Conservation (phyloP, 2,113 vertebrate genomes). For the Emydura subglobosa region DNA sequence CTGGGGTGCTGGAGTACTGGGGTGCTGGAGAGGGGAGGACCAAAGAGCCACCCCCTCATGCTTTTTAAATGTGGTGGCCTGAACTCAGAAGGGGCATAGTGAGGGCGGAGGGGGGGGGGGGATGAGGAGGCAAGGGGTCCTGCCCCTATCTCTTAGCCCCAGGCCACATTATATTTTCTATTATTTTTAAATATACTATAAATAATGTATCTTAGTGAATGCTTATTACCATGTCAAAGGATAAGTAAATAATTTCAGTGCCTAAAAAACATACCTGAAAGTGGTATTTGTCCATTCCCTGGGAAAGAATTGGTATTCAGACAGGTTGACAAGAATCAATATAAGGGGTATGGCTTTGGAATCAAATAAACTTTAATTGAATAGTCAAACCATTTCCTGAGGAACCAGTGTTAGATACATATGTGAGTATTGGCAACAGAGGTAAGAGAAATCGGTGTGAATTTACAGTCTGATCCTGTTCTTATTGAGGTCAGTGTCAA, state of each 20-base stretch:
- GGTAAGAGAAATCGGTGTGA: background rate
- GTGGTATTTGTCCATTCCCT: background rate
- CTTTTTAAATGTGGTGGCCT: no score
- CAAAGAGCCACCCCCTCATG: no score
- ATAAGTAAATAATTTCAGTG: rapidly evolving
- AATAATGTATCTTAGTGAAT: background rate
- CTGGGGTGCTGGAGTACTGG: no score
- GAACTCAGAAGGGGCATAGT: no score
- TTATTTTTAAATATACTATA: background rate
- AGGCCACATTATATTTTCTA: rapidly evolving
- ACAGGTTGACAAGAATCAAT: background rate
- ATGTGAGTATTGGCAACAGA: rapidly evolving
- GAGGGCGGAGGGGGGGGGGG: no score
- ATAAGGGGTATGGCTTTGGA: background rate
- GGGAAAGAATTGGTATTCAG: background rate
- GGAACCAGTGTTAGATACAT: background rate
- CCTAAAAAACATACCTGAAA: background rate
- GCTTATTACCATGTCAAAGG: background rate
- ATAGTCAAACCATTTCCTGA: background rate
- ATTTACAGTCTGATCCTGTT: background rate
- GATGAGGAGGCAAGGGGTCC: no score
- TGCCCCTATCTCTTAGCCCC: no score
- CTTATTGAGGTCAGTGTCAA: rapidly evolving
- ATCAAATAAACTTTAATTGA: background rate
- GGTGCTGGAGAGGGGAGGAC: no score